Percentiles rank a stretch among this genome's conserved stretches.
Evolutionary conservation across 2,888 invertebrate genomes (phyloP).

Genomic region (Xestia c-nigrum): DNA sequence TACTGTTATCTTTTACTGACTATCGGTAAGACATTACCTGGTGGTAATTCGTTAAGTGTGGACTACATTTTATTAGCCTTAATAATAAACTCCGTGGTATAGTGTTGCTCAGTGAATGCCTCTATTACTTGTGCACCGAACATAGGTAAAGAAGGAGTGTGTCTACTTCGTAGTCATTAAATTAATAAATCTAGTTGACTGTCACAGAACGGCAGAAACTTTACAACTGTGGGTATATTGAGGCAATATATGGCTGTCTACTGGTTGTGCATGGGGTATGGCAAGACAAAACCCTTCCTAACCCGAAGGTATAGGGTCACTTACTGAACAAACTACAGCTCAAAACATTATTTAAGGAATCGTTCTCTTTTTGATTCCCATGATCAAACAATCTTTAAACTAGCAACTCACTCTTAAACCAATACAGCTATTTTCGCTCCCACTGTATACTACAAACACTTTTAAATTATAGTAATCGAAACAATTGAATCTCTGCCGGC

Average conservation of each 20-base stretch:
- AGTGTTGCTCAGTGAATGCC: not conserved
- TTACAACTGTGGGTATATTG: not conserved
- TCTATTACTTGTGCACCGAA: not conserved
- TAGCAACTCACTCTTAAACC: not conserved
- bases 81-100: not conserved
- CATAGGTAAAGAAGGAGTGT: not conserved
- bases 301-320: not conserved
- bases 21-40: conserved; percentile 20
- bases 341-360: not conserved
- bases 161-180: not conserved
- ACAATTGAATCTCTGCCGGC: conserved; percentile 24
- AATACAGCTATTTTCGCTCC: not conserved
- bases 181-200: too few relatives aligned
- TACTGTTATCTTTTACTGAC: conserved; percentile 14
- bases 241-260: not conserved
- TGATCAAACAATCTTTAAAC: not conserved
- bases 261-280: not conserved
- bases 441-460: conserved; percentile 7
- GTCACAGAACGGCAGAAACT: not conserved
- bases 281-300: too few relatives aligned
- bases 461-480: conserved; percentile 36
- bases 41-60: not conserved
- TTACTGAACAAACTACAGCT: not conserved
- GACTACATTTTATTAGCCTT: not conserved
- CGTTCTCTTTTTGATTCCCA: not conserved